Percentiles rank a stretch among this genome's conserved stretches.
phyloP scores from a whole-genome alignment of 1,140 invertebrate genomes.

The Hypothenemus hampei region DNA sequence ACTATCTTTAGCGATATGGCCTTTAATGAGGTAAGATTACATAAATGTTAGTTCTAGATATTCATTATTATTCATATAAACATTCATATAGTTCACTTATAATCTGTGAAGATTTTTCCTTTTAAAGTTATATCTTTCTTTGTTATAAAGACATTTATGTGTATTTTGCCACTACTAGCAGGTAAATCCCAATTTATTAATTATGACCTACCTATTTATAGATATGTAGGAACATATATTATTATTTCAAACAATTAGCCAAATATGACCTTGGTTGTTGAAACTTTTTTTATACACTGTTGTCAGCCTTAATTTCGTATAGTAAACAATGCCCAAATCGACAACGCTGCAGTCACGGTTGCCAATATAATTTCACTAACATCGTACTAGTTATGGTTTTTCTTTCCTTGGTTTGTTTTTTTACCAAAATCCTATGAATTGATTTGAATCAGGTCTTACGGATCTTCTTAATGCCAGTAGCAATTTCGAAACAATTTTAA shows the following conservation, averaged over 20 bases:
- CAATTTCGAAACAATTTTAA: too few relatives aligned
- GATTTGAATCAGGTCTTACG: background rate
- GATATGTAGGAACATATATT: too few relatives aligned
- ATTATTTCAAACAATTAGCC: too few relatives aligned
- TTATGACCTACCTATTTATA: background rate
- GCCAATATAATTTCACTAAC: background rate
- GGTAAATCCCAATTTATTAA: background rate
- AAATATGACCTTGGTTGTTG: too few relatives aligned
- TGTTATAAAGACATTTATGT: background rate
- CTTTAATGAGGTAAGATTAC: slow-evolving; percentile 41
- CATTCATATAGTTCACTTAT: slow-evolving; percentile 6
- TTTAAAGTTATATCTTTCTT: background rate
- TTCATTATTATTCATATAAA: too few relatives aligned
- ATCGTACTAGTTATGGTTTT: background rate
- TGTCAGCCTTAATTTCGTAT: too few relatives aligned
- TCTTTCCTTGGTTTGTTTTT: background rate
- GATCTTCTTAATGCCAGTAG: background rate
- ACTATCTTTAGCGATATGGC: slow-evolving; percentile 40
- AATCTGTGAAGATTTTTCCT: background rate
- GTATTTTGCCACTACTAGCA: background rate
- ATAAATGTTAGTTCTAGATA: too few relatives aligned
- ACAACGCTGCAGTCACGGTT: too few relatives aligned
- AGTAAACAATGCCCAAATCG: too few relatives aligned
- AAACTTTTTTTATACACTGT: too few relatives aligned
- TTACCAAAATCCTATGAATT: background rate